Evolutionary conservation across 2,797 vertebrate species (phyloP).

Genomic region (Pseudochaenichthys georgianus): DNA sequence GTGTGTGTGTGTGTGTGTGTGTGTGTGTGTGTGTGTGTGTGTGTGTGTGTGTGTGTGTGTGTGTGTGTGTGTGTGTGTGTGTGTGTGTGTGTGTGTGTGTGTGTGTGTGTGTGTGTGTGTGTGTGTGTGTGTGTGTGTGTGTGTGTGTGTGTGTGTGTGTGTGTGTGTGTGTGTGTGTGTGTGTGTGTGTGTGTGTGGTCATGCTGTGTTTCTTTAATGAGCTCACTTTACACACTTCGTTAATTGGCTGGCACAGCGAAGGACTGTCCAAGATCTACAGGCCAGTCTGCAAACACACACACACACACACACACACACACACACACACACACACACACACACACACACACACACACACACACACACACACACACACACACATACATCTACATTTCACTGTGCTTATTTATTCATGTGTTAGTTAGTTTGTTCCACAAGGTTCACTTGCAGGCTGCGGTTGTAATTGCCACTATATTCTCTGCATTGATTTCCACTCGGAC

Average conservation of each 20-base stretch:
- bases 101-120: too few species aligned
- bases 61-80: constrained; percentile 24
- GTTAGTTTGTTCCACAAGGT: constrained; percentile 83
- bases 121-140: too few species aligned
- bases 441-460: constrained; percentile 77
- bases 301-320: too few species aligned
- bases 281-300: constrained; percentile 40
- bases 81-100: constrained; percentile 27
- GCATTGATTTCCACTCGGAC: constrained; percentile 81
- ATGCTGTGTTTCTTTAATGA: too few species aligned
- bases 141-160: too few species aligned
- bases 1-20: constrained; percentile 30
- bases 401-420: constrained; percentile 85
- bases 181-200: constrained; percentile 39
- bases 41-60: constrained; percentile 28
- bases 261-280: constrained; percentile 68
- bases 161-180: too few species aligned
- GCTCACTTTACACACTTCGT: constrained; percentile 84
- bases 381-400: constrained; percentile 76
- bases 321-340: constrained; percentile 30
- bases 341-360: constrained; percentile 40
- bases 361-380: neutral
- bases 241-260: constrained; percentile 81
- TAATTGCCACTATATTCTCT: constrained; percentile 86
- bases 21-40: constrained; percentile 30